Evolutionary conservation across 1,140 invertebrate species (phyloP).

Genomic region (Pogonus chalceus): DNA sequence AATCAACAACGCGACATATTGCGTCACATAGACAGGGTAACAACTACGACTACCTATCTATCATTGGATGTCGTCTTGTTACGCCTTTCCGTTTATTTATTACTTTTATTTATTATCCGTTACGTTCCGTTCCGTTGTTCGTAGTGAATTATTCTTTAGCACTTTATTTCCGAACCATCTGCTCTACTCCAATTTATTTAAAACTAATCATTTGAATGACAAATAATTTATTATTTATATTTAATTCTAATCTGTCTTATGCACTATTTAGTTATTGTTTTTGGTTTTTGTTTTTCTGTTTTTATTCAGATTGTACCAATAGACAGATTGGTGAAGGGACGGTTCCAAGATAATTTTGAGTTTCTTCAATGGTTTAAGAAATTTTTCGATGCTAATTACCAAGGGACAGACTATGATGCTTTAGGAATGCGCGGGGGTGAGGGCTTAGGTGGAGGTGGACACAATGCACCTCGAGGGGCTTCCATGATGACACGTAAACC

Average conservation of each 20-base stretch:
- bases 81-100: not conserved
- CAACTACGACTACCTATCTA: conserved; percentile 10
- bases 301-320: conserved; percentile 71
- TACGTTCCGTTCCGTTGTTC: no score
- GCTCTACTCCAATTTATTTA: not conserved
- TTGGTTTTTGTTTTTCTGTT: conserved; percentile 37
- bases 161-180: not conserved
- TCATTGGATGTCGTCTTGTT: conserved; percentile 9
- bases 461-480: conserved; percentile 44
- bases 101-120: no score
- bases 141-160: not conserved
- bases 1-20: conserved; percentile 12
- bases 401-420: conserved; percentile 85
- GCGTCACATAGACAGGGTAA: conserved; percentile 29
- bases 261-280: conserved; percentile 21
- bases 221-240: not conserved
- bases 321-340: conserved; percentile 84
- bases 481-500: conserved; percentile 35
- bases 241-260: not conserved
- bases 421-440: conserved; percentile 74
- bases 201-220: not conserved
- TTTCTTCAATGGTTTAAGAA: conserved; percentile 99
- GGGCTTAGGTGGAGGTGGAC: conserved; percentile 60
- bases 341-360: conserved; percentile 98
- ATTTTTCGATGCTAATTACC: conserved; percentile 97